A percentile compares a stretch with the other conserved stretches of the same genome.
phyloP scores from a whole-genome alignment of 2,113 vertebrate species.

The Menura novaehollandiae region DNA sequence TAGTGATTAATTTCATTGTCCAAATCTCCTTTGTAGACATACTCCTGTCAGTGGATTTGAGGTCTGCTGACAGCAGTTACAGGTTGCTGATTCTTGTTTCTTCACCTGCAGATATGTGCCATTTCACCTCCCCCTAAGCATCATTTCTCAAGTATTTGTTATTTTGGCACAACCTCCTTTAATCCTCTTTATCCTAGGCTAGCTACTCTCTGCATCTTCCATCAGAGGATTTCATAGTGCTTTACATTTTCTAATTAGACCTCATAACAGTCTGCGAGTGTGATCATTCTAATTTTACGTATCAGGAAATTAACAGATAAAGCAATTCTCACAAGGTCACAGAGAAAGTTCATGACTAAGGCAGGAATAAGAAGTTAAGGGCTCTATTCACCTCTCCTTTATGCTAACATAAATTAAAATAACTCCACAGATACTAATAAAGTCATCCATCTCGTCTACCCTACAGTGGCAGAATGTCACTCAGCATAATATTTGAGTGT shows the following conservation, averaged over 20 bases:
- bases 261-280: background rate
- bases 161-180: background rate
- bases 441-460: background rate
- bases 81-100: background rate
- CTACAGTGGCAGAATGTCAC: background rate
- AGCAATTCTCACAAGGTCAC: conserved; percentile 22
- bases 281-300: conserved; percentile 9
- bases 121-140: background rate
- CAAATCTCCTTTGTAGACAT: background rate
- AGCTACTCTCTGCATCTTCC: background rate
- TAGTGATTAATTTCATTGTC: background rate
- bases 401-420: conserved; percentile 23
- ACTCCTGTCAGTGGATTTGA: background rate
- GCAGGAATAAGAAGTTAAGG: conserved; percentile 2
- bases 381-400: background rate
- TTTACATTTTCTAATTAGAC: conserved; percentile 41
- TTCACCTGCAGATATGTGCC: background rate
- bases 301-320: conserved; percentile 1
- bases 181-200: conserved; percentile 20
- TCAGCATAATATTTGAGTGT: background rate
- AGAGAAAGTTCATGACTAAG: background rate
- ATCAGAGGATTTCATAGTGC: conserved; percentile 4
- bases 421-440: conserved; percentile 15
- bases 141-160: conserved; percentile 4
- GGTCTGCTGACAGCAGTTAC: background rate